Conservation (phyloP, 2,888 invertebrate genomes). For the Calameuta filiformis region DNA sequence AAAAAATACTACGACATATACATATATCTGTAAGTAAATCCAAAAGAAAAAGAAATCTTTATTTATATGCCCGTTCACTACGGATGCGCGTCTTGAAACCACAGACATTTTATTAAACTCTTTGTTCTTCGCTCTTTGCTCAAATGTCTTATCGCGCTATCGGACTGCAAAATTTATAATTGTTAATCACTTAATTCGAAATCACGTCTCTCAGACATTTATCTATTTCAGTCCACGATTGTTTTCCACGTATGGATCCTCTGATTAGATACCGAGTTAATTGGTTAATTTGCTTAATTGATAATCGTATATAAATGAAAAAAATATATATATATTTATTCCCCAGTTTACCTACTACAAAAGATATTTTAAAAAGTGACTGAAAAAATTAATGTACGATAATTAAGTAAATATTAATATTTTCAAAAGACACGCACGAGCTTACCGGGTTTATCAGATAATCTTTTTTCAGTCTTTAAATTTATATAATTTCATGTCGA, state of each 20-base stretch:
- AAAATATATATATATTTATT: no score
- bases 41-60: not conserved
- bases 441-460: not conserved
- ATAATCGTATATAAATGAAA: no score
- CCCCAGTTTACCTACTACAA: no score
- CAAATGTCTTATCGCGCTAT: not conserved
- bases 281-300: no score
- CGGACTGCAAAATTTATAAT: not conserved
- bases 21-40: not conserved
- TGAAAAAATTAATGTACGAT: not conserved
- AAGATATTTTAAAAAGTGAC: not conserved
- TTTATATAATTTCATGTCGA: not conserved
- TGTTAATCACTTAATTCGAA: not conserved
- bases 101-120: not conserved
- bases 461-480: not conserved
- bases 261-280: no score
- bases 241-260: no score
- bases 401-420: not conserved
- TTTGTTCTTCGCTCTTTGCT: not conserved
- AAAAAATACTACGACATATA: not conserved
- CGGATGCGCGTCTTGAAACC: not conserved
- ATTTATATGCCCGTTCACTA: not conserved
- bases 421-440: not conserved
- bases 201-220: no score
- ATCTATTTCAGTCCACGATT: no score